Percentiles rank a stretch among this genome's conserved stretches.
Evolutionary conservation across 1,140 invertebrate genomes (phyloP).

Genomic region (Bombus vancouverensis): DNA sequence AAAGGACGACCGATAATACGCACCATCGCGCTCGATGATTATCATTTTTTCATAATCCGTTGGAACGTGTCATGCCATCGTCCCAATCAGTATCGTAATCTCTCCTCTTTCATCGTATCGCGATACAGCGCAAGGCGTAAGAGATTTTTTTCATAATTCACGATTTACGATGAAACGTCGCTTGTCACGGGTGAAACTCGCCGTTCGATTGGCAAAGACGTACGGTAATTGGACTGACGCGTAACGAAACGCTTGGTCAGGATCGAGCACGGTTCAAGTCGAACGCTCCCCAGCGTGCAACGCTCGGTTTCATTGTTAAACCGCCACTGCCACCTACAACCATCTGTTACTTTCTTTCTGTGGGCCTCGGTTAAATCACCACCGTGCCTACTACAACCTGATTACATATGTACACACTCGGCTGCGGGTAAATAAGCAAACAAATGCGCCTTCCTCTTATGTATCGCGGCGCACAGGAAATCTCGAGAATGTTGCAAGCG

Average conservation of each 20-base stretch:
- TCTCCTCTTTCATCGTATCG: too few relatives aligned
- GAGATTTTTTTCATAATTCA: too few relatives aligned
- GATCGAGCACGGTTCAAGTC: constrained; percentile 36
- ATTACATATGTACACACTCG: constrained; percentile 61
- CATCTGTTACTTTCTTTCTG: constrained; percentile 77
- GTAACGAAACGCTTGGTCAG: constrained; percentile 51
- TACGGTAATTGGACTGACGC: background rate
- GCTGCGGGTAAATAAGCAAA: constrained; percentile 60
- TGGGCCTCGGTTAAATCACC: constrained; percentile 72
- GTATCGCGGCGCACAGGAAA: constrained; percentile 46
- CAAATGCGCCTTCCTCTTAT: constrained; percentile 20
- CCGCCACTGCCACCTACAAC: constrained; percentile 73
- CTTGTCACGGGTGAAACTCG: background rate
- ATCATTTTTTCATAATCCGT: too few relatives aligned
- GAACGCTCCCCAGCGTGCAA: constrained; percentile 15
- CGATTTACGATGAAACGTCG: background rate
- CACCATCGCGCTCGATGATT: too few relatives aligned
- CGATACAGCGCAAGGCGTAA: too few relatives aligned
- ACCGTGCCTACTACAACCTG: constrained; percentile 60
- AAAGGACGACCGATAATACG: too few relatives aligned
- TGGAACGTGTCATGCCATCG: too few relatives aligned
- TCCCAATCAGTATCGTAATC: too few relatives aligned
- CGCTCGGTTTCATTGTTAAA: constrained; percentile 70
- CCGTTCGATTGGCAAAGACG: background rate
- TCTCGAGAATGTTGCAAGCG: constrained; percentile 62